Evolutionary conservation across 64 coral and sea anemone species (phyloP).

Genomic region (Dendrophyllia cribrosa): DNA sequence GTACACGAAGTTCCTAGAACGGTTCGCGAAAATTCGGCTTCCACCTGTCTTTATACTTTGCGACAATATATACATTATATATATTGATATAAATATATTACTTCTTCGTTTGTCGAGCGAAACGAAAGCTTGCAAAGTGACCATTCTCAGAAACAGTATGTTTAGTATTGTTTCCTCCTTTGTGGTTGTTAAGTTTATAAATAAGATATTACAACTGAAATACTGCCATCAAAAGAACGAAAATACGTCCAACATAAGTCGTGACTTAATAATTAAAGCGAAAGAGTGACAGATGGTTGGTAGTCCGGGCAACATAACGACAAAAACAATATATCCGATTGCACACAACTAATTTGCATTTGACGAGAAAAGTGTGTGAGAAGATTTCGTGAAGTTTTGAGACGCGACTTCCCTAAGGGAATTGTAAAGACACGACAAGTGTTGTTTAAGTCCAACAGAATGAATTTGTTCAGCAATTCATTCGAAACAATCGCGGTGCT

Average conservation of each 20-base stretch:
- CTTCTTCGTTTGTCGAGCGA: background rate
- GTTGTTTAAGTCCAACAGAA: background rate
- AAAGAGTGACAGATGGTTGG: conserved; percentile 1
- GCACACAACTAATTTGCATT: conserved; percentile 1
- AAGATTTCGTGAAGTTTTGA: background rate
- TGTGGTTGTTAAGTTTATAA: background rate
- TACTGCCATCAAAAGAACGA: background rate
- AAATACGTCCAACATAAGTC: background rate
- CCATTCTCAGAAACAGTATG: conserved; percentile 10
- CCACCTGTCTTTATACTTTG: background rate
- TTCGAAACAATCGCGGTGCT: background rate
- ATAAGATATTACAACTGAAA: background rate
- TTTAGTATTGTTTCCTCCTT: background rate
- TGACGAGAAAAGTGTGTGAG: background rate
- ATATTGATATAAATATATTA: background rate
- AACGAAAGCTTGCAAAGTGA: conserved; percentile 10
- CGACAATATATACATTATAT: background rate
- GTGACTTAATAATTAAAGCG: background rate
- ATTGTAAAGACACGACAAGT: background rate
- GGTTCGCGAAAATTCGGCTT: background rate
- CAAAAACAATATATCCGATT: conserved; percentile 59
- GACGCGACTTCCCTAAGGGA: background rate
- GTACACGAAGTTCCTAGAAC: background rate
- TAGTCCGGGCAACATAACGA: conserved; percentile 2
- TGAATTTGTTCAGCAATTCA: background rate